These are phyloP conservation scores for Verasper variegatus DNA, from an alignment of 2,113 vertebrate genomes.

Conservation along the genomic window DNA sequence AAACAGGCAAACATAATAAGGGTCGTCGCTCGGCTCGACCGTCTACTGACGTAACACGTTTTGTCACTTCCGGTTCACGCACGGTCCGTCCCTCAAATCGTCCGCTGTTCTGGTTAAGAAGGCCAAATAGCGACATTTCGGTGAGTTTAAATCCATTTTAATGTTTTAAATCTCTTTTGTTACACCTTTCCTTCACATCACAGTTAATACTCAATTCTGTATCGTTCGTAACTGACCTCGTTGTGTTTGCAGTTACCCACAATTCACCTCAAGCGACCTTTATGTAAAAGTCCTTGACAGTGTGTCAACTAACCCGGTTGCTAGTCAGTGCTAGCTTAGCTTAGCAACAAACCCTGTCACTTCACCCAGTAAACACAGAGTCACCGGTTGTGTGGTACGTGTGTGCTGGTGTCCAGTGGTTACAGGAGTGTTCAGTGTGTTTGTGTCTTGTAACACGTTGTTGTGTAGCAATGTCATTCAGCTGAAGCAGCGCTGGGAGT, in stretches of 20 bases:
- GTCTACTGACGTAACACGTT: constrained; percentile 10
- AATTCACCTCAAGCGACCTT: constrained; percentile 32
- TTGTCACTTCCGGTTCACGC: constrained; percentile 53
- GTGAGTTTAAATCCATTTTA: constrained; percentile 58
- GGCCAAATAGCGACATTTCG: constrained; percentile 79
- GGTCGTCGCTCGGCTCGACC: neutral
- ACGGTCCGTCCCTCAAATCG: constrained; percentile 38
- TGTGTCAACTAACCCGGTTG: neutral
- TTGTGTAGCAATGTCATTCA: neutral
- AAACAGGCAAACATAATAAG: neutral
- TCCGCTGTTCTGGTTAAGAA: constrained; percentile 82
- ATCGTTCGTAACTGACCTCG: accelerated
- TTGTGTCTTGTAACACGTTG: neutral
- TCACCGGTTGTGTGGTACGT: too few relatives aligned
- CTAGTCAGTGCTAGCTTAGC: neutral
- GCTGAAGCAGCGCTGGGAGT: too few relatives aligned
- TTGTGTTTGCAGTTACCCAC: neutral
- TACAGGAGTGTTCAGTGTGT: neutral
- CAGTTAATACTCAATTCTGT: neutral
- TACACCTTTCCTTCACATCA: accelerated
- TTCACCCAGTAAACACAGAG: neutral
- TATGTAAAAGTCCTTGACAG: constrained; percentile 66
- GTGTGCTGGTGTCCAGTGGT: neutral
- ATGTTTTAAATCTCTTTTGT: accelerated
- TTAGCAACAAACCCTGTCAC: neutral